phyloP scores from a whole-genome alignment of 1,140 invertebrate species.

The Drosophila navojoa region DNA sequence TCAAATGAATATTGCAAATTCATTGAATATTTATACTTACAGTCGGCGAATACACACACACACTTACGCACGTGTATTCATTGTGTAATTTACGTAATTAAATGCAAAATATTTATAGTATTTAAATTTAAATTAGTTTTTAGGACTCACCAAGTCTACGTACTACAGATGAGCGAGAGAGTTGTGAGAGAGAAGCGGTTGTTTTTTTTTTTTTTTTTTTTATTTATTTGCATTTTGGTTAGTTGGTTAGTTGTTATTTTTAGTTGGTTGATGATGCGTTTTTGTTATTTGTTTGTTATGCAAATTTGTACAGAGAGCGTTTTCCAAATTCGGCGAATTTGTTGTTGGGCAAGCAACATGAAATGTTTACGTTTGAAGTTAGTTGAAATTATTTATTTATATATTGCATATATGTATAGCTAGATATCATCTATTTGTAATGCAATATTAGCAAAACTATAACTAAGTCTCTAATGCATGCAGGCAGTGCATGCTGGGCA shows the following conservation, averaged over 20 bases:
- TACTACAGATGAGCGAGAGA: slow-evolving; percentile 71
- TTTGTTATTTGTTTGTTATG: slow-evolving; percentile 54
- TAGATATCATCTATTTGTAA: neutral
- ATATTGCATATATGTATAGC: slow-evolving; percentile 14
- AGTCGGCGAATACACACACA: slow-evolving; percentile 7
- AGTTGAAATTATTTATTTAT: slow-evolving; percentile 55
- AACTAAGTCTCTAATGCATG: slow-evolving; percentile 42
- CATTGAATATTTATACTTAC: slow-evolving; percentile 57
- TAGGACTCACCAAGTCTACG: slow-evolving; percentile 77
- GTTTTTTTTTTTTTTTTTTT: slow-evolving; percentile 50
- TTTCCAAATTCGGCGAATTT: slow-evolving; percentile 77
- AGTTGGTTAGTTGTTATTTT: slow-evolving; percentile 45
- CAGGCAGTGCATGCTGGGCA: slow-evolving; percentile 39
- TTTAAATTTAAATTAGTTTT: slow-evolving; percentile 40
- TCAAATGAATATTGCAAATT: slow-evolving; percentile 11
- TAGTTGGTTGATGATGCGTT: slow-evolving; percentile 63
- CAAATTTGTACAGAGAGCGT: slow-evolving; percentile 72
- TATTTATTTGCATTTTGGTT: slow-evolving; percentile 8
- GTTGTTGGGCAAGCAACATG: slow-evolving; percentile 80
- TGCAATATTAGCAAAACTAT: neutral
- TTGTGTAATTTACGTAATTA: slow-evolving; percentile 38
- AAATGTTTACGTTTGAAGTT: slow-evolving; percentile 59
- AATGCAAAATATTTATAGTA: slow-evolving; percentile 25
- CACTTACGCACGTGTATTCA: slow-evolving; percentile 1
- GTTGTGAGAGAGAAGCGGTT: slow-evolving; percentile 69